Conservation (phyloP, 2,797 vertebrate species). For the Notolepis coatsorum region DNA sequence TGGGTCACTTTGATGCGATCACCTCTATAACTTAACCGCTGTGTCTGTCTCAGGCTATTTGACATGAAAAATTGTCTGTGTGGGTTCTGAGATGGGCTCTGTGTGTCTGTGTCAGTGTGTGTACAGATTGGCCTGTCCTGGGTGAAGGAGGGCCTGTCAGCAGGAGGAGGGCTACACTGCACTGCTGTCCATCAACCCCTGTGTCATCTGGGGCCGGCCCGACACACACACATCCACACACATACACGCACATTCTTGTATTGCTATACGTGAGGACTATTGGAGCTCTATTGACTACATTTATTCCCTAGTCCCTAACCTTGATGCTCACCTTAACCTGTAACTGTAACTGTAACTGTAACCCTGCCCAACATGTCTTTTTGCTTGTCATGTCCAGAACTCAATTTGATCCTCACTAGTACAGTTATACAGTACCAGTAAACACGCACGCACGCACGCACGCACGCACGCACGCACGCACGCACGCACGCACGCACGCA, state of each 20-base stretch:
- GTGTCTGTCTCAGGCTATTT: conserved; percentile 57
- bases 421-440: too few species aligned
- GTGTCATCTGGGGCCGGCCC: conserved; percentile 39
- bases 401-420: too few species aligned
- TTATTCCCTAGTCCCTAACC: too few species aligned
- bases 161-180: conserved; percentile 51
- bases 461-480: not conserved
- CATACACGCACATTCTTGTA: conserved; percentile 24
- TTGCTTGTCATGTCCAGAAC: too few species aligned
- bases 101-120: conserved; percentile 66
- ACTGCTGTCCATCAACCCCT: conserved; percentile 61
- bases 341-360: too few species aligned
- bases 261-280: too few species aligned
- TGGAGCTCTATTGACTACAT: too few species aligned
- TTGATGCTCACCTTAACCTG: too few species aligned
- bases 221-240: not conserved
- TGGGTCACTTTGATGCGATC: conserved; percentile 73
- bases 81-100: conserved; percentile 61
- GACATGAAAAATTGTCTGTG: conserved; percentile 73
- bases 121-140: conserved; percentile 73
- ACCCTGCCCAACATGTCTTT: too few species aligned
- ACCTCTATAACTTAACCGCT: conserved; percentile 66
- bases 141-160: conserved; percentile 71
- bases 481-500: not conserved
- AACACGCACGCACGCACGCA: not conserved